Base-by-base conservation (phyloP, 2,113 vertebrate genomes). In the Geococcyx californianus region DNA sequence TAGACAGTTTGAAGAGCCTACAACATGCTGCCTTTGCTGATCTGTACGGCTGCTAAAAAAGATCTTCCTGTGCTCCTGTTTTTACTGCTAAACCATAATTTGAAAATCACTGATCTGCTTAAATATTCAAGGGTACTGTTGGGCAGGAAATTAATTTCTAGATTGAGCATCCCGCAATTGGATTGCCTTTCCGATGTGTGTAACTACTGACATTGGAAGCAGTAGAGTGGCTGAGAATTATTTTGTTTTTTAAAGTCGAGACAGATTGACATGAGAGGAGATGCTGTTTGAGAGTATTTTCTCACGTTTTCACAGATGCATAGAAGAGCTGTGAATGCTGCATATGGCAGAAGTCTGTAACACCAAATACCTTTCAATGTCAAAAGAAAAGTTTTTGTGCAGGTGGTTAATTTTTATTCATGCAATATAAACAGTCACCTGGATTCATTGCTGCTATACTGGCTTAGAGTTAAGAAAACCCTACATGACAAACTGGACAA, bases 401-500 rank as follows among this genome's bases (percentile, higher is more conserved):
- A 72, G 84, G 77, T 91, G 56, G 67, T 93, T 97, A 83, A 72
- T 85, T 93, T 87, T 76, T 85, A 80, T 87, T 79, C 34, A 16
- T 2, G 24, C 55, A 67, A 6, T 66, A 54, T 68, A 77, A 90
- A 54, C 51, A 67, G 28, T 82, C 81, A 85, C 85, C 66, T 85
- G 93, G 88, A 83, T 92, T 93, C 26, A 15, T 78, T 91, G 64
- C 93, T 91, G 55, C 84, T 86, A 5, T 80, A 0, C 88, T 95
- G 90, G 77, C 62, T 95, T 87, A 84, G 58, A 82, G 29, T 85
- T 94, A 79, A 94, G 80, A 96, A 96, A 95, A 87, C 85, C 89
- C 72, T 49, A 75, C 73, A 44, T 83, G 85, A 92, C 55, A 87
- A 69, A 55, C 45, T 89, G 64, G 78, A 51, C 93, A 97, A 93